Percentiles rank a stretch among this genome's conserved stretches.
Conservation (phyloP, 2,113 vertebrate genomes). For the Haplotaxodon microlepis region DNA sequence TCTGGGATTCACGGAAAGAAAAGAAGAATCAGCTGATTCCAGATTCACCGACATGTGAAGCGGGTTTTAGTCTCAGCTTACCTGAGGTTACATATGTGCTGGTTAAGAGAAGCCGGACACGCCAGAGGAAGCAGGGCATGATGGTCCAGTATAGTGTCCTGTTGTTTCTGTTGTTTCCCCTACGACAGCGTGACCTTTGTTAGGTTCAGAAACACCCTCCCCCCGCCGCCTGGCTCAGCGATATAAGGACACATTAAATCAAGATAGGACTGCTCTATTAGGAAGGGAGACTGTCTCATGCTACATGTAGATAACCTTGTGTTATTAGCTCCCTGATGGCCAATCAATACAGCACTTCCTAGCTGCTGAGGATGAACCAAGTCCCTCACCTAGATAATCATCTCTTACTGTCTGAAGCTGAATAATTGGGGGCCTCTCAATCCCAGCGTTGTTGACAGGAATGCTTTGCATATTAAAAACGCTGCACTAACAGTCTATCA, state of each 20-base stretch:
- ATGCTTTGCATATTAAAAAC: constrained; percentile 72
- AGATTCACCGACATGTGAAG: background rate
- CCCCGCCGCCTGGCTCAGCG: background rate
- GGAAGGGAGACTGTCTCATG: constrained; percentile 64
- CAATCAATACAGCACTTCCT: constrained; percentile 79
- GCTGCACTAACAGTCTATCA: constrained; percentile 40
- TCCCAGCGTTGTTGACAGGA: constrained; percentile 68
- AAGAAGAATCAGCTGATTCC: background rate
- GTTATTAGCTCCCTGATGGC: constrained; percentile 78
- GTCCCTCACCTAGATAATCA: constrained; percentile 75
- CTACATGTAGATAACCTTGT: constrained; percentile 78
- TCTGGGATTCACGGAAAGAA: background rate
- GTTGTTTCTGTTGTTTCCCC: background rate
- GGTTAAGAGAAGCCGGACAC: background rate
- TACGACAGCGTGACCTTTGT: constrained; percentile 56
- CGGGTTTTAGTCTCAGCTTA: background rate
- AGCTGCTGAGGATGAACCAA: constrained; percentile 64
- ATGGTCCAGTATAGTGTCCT: background rate
- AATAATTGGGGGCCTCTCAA: constrained; percentile 76
- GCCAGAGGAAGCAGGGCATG: background rate
- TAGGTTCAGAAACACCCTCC: constrained; percentile 12
- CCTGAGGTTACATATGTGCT: background rate
- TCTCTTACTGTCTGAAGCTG: constrained; percentile 65
- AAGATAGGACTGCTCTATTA: constrained; percentile 64
- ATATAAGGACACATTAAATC: constrained; percentile 68